Conservation (phyloP, 2,797 vertebrate genomes). For the Staurois parvus region DNA sequence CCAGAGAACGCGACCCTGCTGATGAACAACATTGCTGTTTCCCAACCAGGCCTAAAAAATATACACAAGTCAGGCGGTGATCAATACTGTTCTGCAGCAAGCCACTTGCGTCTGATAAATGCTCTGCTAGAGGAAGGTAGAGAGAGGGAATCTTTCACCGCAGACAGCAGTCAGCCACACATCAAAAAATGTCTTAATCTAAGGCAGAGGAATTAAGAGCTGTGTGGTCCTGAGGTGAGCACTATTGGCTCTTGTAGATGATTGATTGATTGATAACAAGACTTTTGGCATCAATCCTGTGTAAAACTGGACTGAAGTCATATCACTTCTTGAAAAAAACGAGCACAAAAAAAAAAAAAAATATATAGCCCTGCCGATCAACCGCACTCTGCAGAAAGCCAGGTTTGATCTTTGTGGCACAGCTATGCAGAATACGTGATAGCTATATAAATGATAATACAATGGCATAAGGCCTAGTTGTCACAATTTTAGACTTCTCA, state of each 20-base stretch:
- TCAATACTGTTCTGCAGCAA: slow-evolving; percentile 76
- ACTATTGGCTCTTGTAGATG: slow-evolving; percentile 38
- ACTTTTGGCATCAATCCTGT: slow-evolving; percentile 45
- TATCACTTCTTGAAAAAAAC: slow-evolving; percentile 35
- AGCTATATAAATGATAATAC: neutral
- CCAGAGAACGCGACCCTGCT: neutral
- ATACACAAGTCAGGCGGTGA: slow-evolving; percentile 68
- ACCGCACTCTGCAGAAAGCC: too few relatives aligned
- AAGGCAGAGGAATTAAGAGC: slow-evolving; percentile 61
- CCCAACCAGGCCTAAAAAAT: slow-evolving; percentile 54
- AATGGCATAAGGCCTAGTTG: neutral
- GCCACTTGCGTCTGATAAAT: slow-evolving; percentile 79
- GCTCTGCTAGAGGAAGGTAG: slow-evolving; percentile 69
- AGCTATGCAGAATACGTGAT: neutral
- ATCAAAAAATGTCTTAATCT: slow-evolving; percentile 77
- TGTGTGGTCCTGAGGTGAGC: slow-evolving; percentile 53
- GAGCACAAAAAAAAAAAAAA: neutral
- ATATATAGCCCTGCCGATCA: neutral
- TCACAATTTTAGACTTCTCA: too few relatives aligned
- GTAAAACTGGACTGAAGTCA: slow-evolving; percentile 28
- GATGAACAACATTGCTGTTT: slow-evolving; percentile 45
- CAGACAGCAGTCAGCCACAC: slow-evolving; percentile 71
- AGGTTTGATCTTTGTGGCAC: neutral
- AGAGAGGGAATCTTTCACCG: slow-evolving; percentile 70
- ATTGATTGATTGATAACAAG: slow-evolving; percentile 58